A percentile compares a stretch with the other conserved stretches of the same genome.
phyloP scores from a whole-genome alignment of 2,797 vertebrate genomes.

The Chelon labrosus region DNA sequence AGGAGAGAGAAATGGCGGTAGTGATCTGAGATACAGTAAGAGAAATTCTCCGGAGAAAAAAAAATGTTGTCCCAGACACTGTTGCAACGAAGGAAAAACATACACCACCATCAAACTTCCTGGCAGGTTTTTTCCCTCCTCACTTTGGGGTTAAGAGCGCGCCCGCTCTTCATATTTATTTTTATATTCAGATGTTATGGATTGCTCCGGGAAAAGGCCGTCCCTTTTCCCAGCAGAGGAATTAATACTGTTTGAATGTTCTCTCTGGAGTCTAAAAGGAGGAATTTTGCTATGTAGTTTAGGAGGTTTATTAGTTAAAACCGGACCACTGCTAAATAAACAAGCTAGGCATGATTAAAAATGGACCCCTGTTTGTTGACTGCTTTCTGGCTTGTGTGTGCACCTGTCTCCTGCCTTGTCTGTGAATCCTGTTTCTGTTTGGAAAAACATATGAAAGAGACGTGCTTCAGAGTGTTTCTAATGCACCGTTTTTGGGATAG shows the following conservation, averaged over 20 bases:
- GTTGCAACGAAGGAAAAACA: conserved; percentile 72
- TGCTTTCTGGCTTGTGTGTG: conserved; percentile 47
- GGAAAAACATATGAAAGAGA: conserved; percentile 5
- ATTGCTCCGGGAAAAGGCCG: conserved; percentile 81
- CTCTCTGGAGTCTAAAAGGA: conserved; percentile 67
- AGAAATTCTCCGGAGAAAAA: conserved; percentile 15
- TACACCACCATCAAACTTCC: conserved; percentile 66
- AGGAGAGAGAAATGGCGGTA: conserved; percentile 18
- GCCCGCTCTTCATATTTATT: conserved; percentile 78
- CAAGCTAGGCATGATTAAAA: conserved; percentile 65
- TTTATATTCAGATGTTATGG: conserved; percentile 86
- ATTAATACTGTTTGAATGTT: conserved; percentile 80
- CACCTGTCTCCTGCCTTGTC: conserved; percentile 60
- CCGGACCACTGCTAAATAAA: conserved; percentile 71
- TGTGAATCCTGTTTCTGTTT: not conserved
- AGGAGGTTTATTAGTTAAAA: conserved; percentile 68
- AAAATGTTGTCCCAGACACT: conserved; percentile 47
- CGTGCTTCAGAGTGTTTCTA: not conserved
- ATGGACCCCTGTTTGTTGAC: conserved; percentile 67
- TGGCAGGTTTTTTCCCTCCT: conserved; percentile 67
- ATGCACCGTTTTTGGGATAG: not conserved
- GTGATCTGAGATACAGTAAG: conserved; percentile 5
- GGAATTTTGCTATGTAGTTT: conserved; percentile 64
- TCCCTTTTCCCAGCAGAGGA: conserved; percentile 80
- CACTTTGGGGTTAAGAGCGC: conserved; percentile 65